Conservation (phyloP, 2,888 invertebrate genomes). For the Mythimna lalbum region DNA sequence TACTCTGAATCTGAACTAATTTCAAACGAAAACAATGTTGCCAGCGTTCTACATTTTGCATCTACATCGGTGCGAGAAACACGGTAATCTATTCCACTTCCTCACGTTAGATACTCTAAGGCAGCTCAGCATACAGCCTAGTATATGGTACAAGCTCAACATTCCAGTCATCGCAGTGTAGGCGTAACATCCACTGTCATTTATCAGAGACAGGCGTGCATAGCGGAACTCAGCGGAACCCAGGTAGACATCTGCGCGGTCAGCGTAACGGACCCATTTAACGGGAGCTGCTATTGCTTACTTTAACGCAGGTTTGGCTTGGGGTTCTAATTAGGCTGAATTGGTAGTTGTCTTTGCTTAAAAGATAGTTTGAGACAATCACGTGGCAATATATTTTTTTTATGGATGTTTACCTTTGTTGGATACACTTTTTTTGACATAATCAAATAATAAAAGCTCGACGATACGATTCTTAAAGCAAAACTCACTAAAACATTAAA, state of each 20-base stretch:
- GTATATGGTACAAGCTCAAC: conserved; percentile 31
- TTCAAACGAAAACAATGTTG: conserved; percentile 18
- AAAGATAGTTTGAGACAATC: background rate
- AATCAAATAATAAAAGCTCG: no score
- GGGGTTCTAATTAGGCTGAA: conserved; percentile 52
- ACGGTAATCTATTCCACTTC: conserved; percentile 27
- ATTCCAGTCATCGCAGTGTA: conserved; percentile 54
- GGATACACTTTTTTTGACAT: no score
- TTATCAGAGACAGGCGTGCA: conserved; percentile 52
- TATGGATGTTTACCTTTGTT: no score
- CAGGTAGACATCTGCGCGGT: conserved; percentile 66
- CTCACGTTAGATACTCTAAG: conserved; percentile 4
- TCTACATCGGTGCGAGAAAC: conserved; percentile 2
- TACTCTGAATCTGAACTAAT: background rate
- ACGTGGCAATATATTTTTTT: no score
- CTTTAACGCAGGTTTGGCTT: conserved; percentile 37
- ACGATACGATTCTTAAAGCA: no score
- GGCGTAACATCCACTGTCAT: conserved; percentile 57
- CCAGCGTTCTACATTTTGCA: conserved; percentile 4
- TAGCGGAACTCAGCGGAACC: conserved; percentile 65
- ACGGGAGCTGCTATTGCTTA: conserved; percentile 68
- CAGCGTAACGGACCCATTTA: conserved; percentile 74
- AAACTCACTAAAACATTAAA: no score
- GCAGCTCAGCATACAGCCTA: conserved; percentile 28
- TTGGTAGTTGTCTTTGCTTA: conserved; percentile 34